A percentile compares a stretch with the other conserved stretches of the same genome.
Evolutionary conservation across 2,888 invertebrate species (phyloP).

Genomic region (Thera obeliscata): DNA sequence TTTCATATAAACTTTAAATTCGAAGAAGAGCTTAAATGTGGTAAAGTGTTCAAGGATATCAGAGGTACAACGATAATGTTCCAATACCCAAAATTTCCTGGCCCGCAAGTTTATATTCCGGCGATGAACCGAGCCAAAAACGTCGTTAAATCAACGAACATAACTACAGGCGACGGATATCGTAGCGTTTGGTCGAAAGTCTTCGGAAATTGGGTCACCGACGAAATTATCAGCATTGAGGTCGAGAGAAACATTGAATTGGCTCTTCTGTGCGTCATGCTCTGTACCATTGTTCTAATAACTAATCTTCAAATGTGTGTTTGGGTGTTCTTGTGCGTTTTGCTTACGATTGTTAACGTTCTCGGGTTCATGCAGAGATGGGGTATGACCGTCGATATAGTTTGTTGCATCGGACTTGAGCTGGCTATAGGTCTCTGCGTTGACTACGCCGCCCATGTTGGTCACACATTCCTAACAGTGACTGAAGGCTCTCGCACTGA

Average conservation of each 20-base stretch:
- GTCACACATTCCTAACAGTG: slow-evolving; percentile 90
- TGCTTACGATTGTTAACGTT: slow-evolving; percentile 89
- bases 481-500: slow-evolving; percentile 80
- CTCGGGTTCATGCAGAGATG: slow-evolving; percentile 92
- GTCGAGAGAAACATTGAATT: slow-evolving; percentile 90
- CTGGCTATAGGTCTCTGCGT: slow-evolving; percentile 92
- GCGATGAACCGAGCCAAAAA: slow-evolving; percentile 88
- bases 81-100: slow-evolving; percentile 83
- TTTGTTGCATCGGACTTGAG: slow-evolving; percentile 91
- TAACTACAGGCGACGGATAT: slow-evolving; percentile 86
- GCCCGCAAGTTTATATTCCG: slow-evolving; percentile 88
- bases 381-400: slow-evolving; percentile 92
- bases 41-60: slow-evolving; percentile 83
- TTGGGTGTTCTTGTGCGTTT: slow-evolving; percentile 90
- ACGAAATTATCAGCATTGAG: slow-evolving; percentile 90
- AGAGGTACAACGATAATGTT: slow-evolving; percentile 86
- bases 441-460: slow-evolving; percentile 93
- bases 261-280: slow-evolving; percentile 91
- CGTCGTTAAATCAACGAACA: slow-evolving; percentile 82
- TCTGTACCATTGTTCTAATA: slow-evolving; percentile 90
- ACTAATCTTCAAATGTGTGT: slow-evolving; percentile 90
- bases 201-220: slow-evolving; percentile 91
- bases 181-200: slow-evolving; percentile 89
- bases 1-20: slow-evolving; percentile 89
- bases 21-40: slow-evolving; percentile 85